These are phyloP conservation scores for Pitta sordida DNA, from an alignment of 2,113 vertebrate genomes.

Conservation along the genomic window DNA sequence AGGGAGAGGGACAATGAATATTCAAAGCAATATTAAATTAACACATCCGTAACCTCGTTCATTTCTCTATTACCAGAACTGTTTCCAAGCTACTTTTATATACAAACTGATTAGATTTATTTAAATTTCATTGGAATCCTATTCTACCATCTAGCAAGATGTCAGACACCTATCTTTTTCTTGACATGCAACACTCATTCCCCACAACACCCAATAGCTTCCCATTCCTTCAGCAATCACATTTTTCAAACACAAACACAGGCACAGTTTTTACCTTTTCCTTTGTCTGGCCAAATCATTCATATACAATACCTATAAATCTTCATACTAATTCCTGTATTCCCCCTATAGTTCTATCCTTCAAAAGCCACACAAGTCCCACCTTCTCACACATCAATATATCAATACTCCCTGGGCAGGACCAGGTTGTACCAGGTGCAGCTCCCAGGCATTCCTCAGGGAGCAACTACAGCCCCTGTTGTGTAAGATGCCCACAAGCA, in stretches of 20 bases:
- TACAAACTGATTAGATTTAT: not conserved
- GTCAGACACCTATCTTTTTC: not conserved
- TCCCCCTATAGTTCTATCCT: not conserved
- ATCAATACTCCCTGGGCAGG: not conserved
- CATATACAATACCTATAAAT: not conserved
- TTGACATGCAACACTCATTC: not conserved
- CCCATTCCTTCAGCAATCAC: not conserved
- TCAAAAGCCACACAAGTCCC: not conserved
- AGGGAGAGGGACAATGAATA: not conserved
- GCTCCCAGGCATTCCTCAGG: not conserved
- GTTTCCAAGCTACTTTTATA: not conserved
- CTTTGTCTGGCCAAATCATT: not conserved
- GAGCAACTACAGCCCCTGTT: rapidly evolving
- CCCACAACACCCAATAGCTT: not conserved
- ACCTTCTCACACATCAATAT: not conserved
- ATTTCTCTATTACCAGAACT: not conserved
- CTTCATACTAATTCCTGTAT: not conserved
- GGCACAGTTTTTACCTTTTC: not conserved
- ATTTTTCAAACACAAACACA: rapidly evolving
- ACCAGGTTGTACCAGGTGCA: rapidly evolving
- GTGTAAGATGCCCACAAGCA: not conserved
- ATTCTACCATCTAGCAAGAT: not conserved
- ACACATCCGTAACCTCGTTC: not conserved
- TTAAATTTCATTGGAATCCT: not conserved
- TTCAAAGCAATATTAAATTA: not conserved